Conservation (phyloP, 2,113 vertebrate species). For the Phylloscopus whistleri region DNA sequence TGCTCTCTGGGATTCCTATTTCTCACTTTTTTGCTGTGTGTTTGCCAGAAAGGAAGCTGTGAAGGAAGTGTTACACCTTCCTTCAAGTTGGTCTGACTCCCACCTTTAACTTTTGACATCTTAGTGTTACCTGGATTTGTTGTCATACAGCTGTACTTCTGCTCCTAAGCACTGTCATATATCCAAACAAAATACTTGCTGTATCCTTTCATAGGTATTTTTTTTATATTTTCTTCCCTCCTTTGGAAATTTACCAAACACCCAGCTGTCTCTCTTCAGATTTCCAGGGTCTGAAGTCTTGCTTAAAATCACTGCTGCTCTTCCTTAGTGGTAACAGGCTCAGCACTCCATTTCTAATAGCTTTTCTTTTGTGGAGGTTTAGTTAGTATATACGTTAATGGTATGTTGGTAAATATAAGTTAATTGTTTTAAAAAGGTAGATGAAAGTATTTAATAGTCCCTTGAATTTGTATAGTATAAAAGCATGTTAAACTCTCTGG, state of each 20-base stretch:
- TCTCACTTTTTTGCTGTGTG: fast-evolving
- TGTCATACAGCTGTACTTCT: neutral
- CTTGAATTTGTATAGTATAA: neutral
- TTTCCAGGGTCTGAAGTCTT: neutral
- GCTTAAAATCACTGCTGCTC: neutral
- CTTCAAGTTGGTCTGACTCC: neutral
- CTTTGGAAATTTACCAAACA: neutral
- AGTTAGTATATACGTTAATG: neutral
- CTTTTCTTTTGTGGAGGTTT: neutral
- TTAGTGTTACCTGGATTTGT: neutral
- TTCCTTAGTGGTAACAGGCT: neutral
- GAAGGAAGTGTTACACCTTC: neutral
- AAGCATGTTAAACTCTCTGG: neutral
- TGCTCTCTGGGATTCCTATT: neutral
- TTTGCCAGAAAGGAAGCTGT: neutral
- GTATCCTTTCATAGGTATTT: neutral
- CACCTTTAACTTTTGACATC: neutral
- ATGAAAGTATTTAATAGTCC: neutral
- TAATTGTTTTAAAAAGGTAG: neutral
- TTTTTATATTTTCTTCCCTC: neutral
- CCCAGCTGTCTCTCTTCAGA: neutral
- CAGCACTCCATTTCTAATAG: neutral
- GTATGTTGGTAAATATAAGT: neutral
- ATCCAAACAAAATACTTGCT: neutral
- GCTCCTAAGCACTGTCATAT: neutral